A percentile compares a stretch with the other conserved stretches of the same genome.
Conservation (phyloP, 2,113 vertebrate genomes). For the Suricata suricatta region DNA sequence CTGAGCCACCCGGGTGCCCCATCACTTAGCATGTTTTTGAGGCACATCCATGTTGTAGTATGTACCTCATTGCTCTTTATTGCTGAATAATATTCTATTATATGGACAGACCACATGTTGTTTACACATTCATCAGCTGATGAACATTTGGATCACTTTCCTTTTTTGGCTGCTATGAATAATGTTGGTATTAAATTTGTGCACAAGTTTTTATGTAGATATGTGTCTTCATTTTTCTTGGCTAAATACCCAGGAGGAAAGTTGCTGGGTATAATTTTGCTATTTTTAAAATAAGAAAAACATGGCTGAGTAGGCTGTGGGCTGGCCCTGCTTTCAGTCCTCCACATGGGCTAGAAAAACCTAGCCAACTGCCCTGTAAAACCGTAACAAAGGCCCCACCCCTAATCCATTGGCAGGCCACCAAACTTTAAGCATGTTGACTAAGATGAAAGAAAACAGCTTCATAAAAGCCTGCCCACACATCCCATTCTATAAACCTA, state of each 20-base stretch:
- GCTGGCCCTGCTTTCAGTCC: neutral
- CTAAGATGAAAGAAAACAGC: neutral
- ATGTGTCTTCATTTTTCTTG: slow-evolving; percentile 40
- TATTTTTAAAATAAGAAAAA: slow-evolving; percentile 48
- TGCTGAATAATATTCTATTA: neutral
- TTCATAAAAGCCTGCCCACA: slow-evolving; percentile 8
- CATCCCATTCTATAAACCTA: neutral
- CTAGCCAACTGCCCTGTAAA: neutral
- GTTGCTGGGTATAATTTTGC: neutral
- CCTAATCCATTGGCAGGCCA: slow-evolving; percentile 27
- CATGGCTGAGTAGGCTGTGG: neutral
- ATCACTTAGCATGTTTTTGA: neutral
- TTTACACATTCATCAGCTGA: too few relatives aligned
- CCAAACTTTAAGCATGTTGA: neutral
- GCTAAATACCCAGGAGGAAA: neutral
- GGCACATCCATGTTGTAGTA: too few relatives aligned
- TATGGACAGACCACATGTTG: neutral
- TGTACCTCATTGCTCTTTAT: neutral
- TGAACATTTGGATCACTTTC: neutral
- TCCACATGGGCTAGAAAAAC: neutral
- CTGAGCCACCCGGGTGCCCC: too few relatives aligned
- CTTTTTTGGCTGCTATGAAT: neutral
- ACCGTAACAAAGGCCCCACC: neutral
- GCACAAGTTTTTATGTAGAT: neutral
- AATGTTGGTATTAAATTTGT: neutral